A percentile compares a stretch with the other conserved stretches of the same genome.
Evolutionary conservation across 2,113 vertebrate genomes (phyloP).

Genomic region (Empidonax alnorum): DNA sequence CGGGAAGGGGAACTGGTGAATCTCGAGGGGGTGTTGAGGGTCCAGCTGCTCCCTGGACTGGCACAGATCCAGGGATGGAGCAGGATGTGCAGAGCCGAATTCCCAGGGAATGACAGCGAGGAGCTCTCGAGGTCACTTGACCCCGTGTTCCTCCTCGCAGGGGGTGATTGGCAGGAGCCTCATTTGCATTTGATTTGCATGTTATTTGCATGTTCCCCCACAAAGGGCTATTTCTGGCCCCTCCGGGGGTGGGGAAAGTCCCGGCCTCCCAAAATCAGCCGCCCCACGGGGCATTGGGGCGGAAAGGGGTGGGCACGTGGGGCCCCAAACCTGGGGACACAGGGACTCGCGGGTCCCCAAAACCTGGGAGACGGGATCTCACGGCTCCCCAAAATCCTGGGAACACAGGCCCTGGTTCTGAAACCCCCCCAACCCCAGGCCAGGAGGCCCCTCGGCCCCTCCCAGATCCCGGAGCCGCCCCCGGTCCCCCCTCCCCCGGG

Average conservation of each 20-base stretch:
- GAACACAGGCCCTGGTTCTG: not conserved
- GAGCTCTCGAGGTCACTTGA: not conserved
- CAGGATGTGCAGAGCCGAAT: accelerated
- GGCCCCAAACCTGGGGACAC: not conserved
- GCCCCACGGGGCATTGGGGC: not conserved
- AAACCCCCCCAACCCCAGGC: not conserved
- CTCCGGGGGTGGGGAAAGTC: not conserved
- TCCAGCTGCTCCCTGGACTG: not conserved
- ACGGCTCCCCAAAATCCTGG: not conserved
- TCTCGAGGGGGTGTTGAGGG: not conserved
- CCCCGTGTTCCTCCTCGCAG: accelerated
- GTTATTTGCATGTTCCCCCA: not conserved
- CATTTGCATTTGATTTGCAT: not conserved
- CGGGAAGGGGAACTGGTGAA: not conserved
- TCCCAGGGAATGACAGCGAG: not conserved
- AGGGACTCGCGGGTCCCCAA: not conserved
- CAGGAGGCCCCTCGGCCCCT: not conserved
- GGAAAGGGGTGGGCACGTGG: not conserved
- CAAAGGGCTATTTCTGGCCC: not conserved
- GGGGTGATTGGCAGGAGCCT: not conserved
- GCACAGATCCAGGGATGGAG: not conserved
- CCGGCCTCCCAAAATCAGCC: not conserved
- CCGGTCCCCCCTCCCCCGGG: accelerated
- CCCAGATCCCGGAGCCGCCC: not conserved
- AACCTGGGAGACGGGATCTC: not conserved